phyloP scores from a whole-genome alignment of 2,113 vertebrate genomes.

The Crotalus tigris region DNA sequence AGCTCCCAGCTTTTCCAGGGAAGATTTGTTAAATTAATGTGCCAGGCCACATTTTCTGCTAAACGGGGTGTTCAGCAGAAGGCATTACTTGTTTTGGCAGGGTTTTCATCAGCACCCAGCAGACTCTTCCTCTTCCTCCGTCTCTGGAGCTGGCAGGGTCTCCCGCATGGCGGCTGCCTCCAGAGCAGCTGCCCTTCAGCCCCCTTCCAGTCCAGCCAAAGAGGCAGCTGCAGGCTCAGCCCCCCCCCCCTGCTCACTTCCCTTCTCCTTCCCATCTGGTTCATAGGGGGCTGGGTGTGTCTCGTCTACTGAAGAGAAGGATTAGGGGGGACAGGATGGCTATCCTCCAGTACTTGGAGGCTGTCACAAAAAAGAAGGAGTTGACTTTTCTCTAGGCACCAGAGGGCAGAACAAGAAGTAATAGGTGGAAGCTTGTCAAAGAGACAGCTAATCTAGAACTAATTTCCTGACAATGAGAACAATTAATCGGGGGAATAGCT shows the following conservation, averaged over 20 bases:
- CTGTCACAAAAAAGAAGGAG: not conserved
- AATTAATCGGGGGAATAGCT: not conserved
- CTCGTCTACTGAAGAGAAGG: not conserved
- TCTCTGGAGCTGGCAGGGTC: not conserved
- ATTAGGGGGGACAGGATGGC: not conserved
- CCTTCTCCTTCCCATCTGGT: not conserved
- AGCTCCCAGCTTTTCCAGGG: constrained; percentile 29
- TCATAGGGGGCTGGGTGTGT: not conserved
- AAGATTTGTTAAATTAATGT: constrained; percentile 43
- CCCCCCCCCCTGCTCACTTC: not conserved
- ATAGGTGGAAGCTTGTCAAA: not conserved
- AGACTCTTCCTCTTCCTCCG: not conserved
- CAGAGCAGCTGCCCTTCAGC: not conserved
- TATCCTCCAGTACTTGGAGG: not conserved
- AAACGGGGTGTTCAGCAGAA: constrained; percentile 10
- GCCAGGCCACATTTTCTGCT: constrained; percentile 35
- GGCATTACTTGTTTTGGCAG: not conserved
- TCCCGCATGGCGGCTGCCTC: not conserved
- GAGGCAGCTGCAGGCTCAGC: not conserved
- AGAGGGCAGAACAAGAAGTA: not conserved
- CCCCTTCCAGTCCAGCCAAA: not conserved
- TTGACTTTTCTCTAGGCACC: not conserved
- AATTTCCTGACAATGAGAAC: not conserved
- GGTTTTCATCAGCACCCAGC: not conserved
- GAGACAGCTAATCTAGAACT: not conserved